A percentile compares a stretch with the other conserved stretches of the same genome.
Evolutionary conservation across 2,113 vertebrate species (phyloP).

Genomic region (Perca schrenkii): DNA sequence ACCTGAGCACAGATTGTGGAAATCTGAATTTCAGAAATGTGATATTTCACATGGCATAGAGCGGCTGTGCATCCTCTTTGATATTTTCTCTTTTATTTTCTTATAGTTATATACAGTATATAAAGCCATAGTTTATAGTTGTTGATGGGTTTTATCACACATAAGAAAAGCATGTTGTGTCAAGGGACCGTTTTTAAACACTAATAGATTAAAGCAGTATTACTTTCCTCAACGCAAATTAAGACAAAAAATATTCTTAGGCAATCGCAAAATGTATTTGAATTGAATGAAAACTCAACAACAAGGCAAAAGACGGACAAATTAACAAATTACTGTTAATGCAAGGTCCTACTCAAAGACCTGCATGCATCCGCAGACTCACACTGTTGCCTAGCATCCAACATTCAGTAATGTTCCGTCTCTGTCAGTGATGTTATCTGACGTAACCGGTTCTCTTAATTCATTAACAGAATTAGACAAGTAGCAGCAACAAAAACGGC

Average conservation of each 20-base stretch:
- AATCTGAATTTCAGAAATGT: conserved; percentile 50
- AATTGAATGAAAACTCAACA: background rate
- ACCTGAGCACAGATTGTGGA: conserved; percentile 41
- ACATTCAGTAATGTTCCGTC: background rate
- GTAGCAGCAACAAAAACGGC: background rate
- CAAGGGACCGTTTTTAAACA: background rate
- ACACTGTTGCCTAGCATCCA: background rate
- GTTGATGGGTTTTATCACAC: conserved; percentile 11
- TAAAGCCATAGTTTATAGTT: background rate
- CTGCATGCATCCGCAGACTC: background rate
- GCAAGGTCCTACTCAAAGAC: background rate
- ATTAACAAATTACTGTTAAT: background rate
- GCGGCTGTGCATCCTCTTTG: conserved; percentile 8
- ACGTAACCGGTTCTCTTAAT: background rate
- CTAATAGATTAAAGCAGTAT: background rate
- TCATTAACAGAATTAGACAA: background rate
- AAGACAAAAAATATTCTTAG: background rate
- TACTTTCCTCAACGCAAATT: background rate
- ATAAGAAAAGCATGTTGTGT: background rate
- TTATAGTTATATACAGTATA: background rate
- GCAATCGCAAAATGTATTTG: background rate
- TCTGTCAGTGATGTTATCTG: background rate
- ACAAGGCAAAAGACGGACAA: background rate
- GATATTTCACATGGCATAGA: conserved; percentile 32
- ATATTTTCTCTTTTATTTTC: conserved; percentile 19